Evolutionary conservation across 92 coral and sea anemone genomes (phyloP).

Genomic region (Epizoanthus rinbou): DNA sequence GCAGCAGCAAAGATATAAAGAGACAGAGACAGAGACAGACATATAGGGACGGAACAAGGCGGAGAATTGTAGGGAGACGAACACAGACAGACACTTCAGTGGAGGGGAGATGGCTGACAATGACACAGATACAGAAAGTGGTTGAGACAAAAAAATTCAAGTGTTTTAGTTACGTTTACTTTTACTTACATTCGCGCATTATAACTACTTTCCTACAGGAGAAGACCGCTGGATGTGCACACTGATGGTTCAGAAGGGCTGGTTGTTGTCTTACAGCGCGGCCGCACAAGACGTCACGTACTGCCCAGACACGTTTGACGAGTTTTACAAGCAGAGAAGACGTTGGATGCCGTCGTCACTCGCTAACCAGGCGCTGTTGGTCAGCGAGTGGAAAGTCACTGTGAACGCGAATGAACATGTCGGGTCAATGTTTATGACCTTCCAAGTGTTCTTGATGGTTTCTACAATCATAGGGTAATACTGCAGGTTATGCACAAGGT

Average conservation of each 20-base stretch:
- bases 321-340: conserved; percentile 92
- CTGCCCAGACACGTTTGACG: conserved; percentile 96
- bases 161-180: too few species aligned
- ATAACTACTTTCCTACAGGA: conserved; percentile 48
- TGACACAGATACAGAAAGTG: too few species aligned
- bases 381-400: conserved; percentile 83
- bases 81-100: too few species aligned
- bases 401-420: conserved; percentile 76
- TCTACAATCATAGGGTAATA: conserved; percentile 80
- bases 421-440: conserved; percentile 75
- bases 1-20: too few species aligned
- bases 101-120: too few species aligned
- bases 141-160: too few species aligned
- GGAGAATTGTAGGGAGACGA: too few species aligned
- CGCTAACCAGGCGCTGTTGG: conserved; percentile 81
- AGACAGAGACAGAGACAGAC: too few species aligned
- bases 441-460: conserved; percentile 83
- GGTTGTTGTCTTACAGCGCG: conserved; percentile 96
- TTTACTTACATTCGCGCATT: neutral
- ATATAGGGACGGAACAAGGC: too few species aligned
- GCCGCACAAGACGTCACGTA: conserved; percentile 95
- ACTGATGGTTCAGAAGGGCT: conserved; percentile 95
- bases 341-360: conserved; percentile 99
- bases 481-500: too few species aligned
- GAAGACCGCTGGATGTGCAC: conserved; percentile 99